Conservation (phyloP, 2,797 vertebrate genomes). For the Xenentodon cancila region DNA sequence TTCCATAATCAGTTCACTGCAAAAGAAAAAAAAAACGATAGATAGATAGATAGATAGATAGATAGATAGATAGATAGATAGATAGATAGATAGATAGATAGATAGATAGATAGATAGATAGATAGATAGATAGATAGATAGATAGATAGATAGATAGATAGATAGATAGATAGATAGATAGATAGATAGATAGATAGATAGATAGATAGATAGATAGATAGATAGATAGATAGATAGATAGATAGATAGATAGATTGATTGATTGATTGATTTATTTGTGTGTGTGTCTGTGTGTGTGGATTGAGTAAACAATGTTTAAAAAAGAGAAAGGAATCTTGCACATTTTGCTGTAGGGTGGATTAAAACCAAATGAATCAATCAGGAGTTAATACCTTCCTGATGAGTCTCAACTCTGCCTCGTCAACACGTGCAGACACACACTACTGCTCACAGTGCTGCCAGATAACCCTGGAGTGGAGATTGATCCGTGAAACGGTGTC, state of each 20-base stretch:
- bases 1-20: conserved; percentile 3
- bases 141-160: not conserved
- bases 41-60: not conserved
- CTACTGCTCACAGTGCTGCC: conserved; percentile 36
- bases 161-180: too few relatives aligned
- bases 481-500: conserved; percentile 64
- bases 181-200: not conserved
- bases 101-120: too few relatives aligned
- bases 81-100: not conserved
- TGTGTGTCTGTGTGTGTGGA: conserved; percentile 2
- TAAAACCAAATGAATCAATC: conserved; percentile 75
- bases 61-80: not conserved
- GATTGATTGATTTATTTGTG: too few relatives aligned
- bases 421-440: conserved; percentile 21
- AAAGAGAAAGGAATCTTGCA: conserved; percentile 22
- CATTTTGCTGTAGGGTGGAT: conserved; percentile 62
- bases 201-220: not conserved
- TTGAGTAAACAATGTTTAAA: conserved; percentile 4
- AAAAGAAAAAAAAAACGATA: too few relatives aligned
- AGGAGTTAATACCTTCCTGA: conserved; percentile 67
- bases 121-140: not conserved
- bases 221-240: not conserved
- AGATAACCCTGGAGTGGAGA: conserved; percentile 64
- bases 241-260: too few relatives aligned
- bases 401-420: conserved; percentile 47